Base-by-base conservation (phyloP, 1,140 invertebrate genomes). In the Archivesica marissinica region DNA sequence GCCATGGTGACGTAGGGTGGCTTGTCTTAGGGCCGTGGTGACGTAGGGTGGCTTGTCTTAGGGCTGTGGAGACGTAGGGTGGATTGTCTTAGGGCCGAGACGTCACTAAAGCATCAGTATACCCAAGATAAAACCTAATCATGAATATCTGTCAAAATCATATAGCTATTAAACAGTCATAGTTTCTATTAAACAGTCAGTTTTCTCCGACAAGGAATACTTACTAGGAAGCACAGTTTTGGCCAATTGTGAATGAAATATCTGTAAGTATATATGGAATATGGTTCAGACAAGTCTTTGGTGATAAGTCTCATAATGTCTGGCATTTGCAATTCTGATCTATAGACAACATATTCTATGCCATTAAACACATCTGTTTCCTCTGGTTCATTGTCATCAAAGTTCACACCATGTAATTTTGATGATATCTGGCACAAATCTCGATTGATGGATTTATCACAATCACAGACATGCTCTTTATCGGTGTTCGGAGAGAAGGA, bases 201-300 rank as follows among this genome's bases (percentile, higher is more conserved):
- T n/a, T n/a, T n/a, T n/a, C n/a, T 90, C 44, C 17, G 7, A 47
- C 17, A 47, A 47, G 17, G 7, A 52, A 89, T 89, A 95, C 96
- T 96, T 95, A 97, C 97, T 95, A 99, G 95, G 95, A 99, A 99
- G 95, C 99, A 99, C 82, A 99, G 95, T 95, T 99, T 98, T 93
- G 99, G 99, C 99, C 99, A 99, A 94, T 99, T 99, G 94, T 99
- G 98, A 94, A 99, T 99, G 95, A 99, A 99, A 96, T 99, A 99
- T 95, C 99, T 96, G 95, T 99, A 99, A 47, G 99, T 99, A 94
- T 99, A 99, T 95, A 99, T 99, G 84, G 98, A 99, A 95, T 99
- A 99, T 38, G 99, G 99, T 96, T 99, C 99, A 85, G 98, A 99
- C 87, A 99, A 95, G 95, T 99, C 99, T 94, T 98, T 99, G 93